A percentile compares a stretch with the other conserved stretches of the same genome.
These are phyloP conservation scores for Rhyacophila brunnea DNA, from an alignment of 1,140 invertebrate genomes.

Conservation along the genomic window DNA sequence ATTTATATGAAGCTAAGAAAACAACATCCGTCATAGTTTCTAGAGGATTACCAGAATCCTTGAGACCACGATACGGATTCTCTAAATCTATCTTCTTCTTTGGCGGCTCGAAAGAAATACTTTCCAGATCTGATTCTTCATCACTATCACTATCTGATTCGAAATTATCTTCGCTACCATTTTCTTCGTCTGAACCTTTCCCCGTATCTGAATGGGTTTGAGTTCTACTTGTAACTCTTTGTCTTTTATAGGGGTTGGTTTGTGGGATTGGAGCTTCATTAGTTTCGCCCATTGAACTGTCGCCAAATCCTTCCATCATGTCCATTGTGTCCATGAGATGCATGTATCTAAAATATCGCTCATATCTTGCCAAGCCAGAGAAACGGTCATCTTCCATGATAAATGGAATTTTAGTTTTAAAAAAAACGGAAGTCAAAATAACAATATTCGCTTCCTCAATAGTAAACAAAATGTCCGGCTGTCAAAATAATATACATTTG, in stretches of 20 bases:
- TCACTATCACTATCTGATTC: constrained; percentile 17
- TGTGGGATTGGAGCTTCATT: constrained; percentile 3
- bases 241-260: constrained; percentile 1
- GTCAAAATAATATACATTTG: not conserved
- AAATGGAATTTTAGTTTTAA: constrained; percentile 12
- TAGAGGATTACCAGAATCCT: constrained; percentile 28
- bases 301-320: constrained; percentile 27
- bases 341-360: constrained; percentile 27
- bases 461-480: constrained; percentile 13
- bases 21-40: constrained; percentile 26
- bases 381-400: constrained; percentile 8
- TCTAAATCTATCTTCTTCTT: constrained; percentile 27
- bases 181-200: constrained; percentile 21
- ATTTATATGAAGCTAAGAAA: constrained; percentile 28
- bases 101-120: constrained; percentile 9
- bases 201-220: not conserved
- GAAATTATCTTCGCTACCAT: constrained; percentile 18
- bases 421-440: not conserved
- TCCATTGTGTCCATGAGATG: constrained; percentile 31
- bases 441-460: no score
- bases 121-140: constrained; percentile 1
- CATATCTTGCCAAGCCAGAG: constrained; percentile 17
- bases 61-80: constrained; percentile 28
- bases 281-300: constrained; percentile 10
- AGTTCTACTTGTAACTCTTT: not conserved